Evolutionary conservation across 2,797 vertebrate species (phyloP).

Genomic region (Hapalemur alaotrensis): DNA sequence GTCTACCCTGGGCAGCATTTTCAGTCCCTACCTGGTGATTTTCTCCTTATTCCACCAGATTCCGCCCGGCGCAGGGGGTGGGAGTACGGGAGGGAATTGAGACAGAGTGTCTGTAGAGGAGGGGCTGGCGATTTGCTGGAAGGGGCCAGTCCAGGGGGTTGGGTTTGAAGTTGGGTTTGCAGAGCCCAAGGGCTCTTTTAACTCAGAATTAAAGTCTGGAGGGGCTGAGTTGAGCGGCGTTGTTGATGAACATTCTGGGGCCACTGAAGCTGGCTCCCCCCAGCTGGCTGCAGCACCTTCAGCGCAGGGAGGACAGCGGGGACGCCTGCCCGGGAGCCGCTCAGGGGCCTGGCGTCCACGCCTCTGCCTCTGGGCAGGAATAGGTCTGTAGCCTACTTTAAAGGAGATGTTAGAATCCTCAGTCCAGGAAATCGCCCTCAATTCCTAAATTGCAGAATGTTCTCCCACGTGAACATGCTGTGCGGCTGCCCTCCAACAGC

Average conservation of each 20-base stretch:
- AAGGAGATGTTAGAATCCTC: not conserved
- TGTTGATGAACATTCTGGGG: too few species aligned
- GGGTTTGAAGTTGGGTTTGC: not conserved
- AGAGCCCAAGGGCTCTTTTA: not conserved
- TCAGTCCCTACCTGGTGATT: not conserved
- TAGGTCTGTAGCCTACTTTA: not conserved
- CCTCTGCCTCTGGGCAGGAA: not conserved
- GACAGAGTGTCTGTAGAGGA: not conserved
- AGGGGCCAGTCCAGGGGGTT: not conserved
- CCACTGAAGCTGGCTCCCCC: rapidly evolving
- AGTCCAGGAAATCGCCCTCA: not conserved
- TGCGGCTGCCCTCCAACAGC: rapidly evolving
- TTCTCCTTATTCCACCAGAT: slow-evolving; percentile 6
- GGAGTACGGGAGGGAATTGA: not conserved
- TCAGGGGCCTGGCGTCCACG: not conserved
- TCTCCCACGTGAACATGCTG: rapidly evolving
- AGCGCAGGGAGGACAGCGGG: not conserved
- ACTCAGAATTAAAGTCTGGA: not conserved
- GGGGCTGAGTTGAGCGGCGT: not conserved
- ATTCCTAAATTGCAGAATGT: not conserved
- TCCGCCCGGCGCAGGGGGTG: not conserved
- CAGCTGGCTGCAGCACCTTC: not conserved
- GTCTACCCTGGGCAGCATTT: not conserved
- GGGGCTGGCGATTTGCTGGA: not conserved
- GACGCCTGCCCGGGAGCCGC: not conserved